These are phyloP conservation scores for Catagonus wagneri DNA, from an alignment of 2,113 vertebrate genomes.

Conservation along the genomic window DNA sequence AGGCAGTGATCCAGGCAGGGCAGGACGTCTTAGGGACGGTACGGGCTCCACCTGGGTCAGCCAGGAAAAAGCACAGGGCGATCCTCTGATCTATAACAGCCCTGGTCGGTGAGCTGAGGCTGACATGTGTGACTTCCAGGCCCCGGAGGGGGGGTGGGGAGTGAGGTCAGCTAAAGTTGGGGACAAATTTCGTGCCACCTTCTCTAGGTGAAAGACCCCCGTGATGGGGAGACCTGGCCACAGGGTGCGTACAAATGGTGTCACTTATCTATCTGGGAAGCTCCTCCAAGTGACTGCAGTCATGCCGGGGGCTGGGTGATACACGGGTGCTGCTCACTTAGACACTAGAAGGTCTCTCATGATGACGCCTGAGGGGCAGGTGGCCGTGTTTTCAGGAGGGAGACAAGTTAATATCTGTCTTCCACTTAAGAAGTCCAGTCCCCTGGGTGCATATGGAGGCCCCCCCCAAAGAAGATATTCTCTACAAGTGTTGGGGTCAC, in stretches of 20 bases:
- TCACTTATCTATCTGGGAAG: neutral
- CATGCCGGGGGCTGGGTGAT: too few relatives aligned
- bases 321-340: neutral
- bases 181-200: neutral
- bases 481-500: neutral
- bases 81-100: too few relatives aligned
- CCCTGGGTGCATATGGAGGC: neutral
- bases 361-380: neutral
- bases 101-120: neutral
- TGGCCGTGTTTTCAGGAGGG: neutral
- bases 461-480: neutral
- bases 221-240: neutral
- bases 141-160: rapidly evolving
- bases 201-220: neutral
- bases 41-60: neutral
- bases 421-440: neutral
- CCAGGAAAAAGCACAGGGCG: neutral
- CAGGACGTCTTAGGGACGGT: neutral
- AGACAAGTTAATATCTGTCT: neutral
- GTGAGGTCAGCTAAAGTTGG: neutral
- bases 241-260: neutral
- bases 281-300: neutral
- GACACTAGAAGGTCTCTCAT: neutral
- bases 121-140: neutral
- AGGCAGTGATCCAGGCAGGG: neutral